A percentile compares a stretch with the other conserved stretches of the same genome.
Conservation (phyloP, 1,140 invertebrate species). For the Caenorhabditis elegans region WBcel235 BX284602.5:10900001-10900500, state of each 20-base stretch:
- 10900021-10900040: no score
- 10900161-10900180: conserved; percentile 35
- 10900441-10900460: no score
- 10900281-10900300: conserved; percentile 55
- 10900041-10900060: conserved; percentile 2
- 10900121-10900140: conserved; percentile 26
- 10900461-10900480: no score
- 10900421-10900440: no score
- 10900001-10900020: no score
- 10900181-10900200: conserved; percentile 1
- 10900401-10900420: conserved; percentile 56
- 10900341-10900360: conserved; percentile 49
- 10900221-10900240: conserved; percentile 35
- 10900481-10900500: no score
- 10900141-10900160: conserved; percentile 37
- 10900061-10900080: background rate
- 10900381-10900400: conserved; percentile 55
- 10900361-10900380: conserved; percentile 57
- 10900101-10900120: conserved; percentile 34
- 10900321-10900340: conserved; percentile 59
- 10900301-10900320: conserved; percentile 59
- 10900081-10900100: conserved; percentile 26
- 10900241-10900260: no score
- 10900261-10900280: no score
- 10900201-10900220: conserved; percentile 11